Base-by-base conservation (phyloP, 2,888 invertebrate genomes). In the Acleris literana region DNA sequence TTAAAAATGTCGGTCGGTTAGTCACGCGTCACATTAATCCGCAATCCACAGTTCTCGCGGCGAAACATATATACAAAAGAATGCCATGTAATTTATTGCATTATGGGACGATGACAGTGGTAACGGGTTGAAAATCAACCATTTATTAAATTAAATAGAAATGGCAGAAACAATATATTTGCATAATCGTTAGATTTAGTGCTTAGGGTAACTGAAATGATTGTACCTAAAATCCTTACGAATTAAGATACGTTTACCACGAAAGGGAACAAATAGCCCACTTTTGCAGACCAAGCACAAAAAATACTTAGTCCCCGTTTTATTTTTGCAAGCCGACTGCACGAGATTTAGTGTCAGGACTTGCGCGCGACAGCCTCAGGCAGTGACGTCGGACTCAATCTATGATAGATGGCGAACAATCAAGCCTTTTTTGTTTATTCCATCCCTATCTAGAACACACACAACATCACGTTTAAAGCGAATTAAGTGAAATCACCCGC, bases 371-470 rank as follows among this genome's bases (percentile, higher is more conserved):
- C 81, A 82, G 80, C 76, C 80, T 76, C 78, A 16, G 79, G 76
- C 80, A 81, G 81, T 82, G 80, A 80, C 76, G 79, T 81, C 82
- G 85, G 84, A 83, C 84, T 77, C 80, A 80, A 87, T 85, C 85
- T 84, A 85, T 83, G 66, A 79, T 76, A 77, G 78, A 75, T 75
- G 74, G 71, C 29, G 25, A 55, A 46, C 65, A 48, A 54, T 29
- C 64, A 16, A 61, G 25, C 22, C 22, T 60, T 49, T 43, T 55
- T n/a, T n/a, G 55, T 44, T 55, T 43, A 55, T 43, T 43, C 49
- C 17, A 18, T 11, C 39, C 13, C 1, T 39, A 13, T 39, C 39
- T 39, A 39, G 13, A 13, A 39, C 13, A 13, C 1, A 39, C 4
- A 39, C 13, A 39, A 39, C 39, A 39, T 39, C 11, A 22, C 43